Evolutionary conservation across 1,140 invertebrate species (phyloP).

Genomic region (Metopolophium dirhodum): DNA sequence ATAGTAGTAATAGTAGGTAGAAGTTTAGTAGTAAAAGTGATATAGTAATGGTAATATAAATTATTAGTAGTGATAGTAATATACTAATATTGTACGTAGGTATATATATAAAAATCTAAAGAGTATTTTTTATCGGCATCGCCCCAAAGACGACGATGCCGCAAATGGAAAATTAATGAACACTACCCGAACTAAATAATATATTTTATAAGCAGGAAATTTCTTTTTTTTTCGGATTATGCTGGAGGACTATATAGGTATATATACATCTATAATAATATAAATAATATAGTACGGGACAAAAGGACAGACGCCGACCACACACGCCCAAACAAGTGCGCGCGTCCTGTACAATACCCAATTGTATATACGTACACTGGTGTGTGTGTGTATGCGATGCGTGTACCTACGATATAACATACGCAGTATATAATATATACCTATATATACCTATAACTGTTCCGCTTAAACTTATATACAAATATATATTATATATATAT

Average conservation of each 20-base stretch:
- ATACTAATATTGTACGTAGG: neutral
- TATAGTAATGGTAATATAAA: neutral
- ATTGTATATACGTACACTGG: neutral
- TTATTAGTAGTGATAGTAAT: neutral
- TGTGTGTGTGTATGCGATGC: neutral
- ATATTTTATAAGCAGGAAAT: constrained; percentile 46
- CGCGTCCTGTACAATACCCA: constrained; percentile 25
- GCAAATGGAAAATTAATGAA: constrained; percentile 57
- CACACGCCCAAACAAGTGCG: constrained; percentile 50
- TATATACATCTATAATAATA: neutral
- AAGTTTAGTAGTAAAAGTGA: neutral
- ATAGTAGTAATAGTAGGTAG: neutral
- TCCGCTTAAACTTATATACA: neutral
- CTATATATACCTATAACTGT: neutral
- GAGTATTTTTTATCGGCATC: constrained; percentile 10
- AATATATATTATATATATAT: neutral
- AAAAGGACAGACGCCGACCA: constrained; percentile 54
- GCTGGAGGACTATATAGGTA: neutral
- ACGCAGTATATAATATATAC: neutral
- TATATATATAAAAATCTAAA: neutral
- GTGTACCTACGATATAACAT: neutral
- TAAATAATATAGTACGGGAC: neutral
- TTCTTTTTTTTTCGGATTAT: constrained; percentile 32
- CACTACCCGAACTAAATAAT: constrained; percentile 37
- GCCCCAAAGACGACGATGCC: constrained; percentile 31